A percentile compares a stretch with the other conserved stretches of the same genome.
These are phyloP conservation scores for Limnephilus marmoratus DNA, from an alignment of 2,888 invertebrate species.

Conservation along the genomic window DNA sequence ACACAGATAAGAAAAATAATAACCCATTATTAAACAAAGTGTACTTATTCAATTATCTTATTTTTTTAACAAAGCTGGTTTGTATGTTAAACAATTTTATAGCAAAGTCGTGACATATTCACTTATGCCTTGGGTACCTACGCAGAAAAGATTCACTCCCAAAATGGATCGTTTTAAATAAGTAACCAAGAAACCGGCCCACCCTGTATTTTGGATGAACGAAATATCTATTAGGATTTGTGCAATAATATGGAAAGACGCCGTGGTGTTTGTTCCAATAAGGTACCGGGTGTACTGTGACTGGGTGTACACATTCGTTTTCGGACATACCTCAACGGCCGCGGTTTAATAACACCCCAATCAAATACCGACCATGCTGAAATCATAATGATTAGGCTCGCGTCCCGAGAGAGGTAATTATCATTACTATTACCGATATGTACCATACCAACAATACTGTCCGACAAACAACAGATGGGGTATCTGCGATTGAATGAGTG, in stretches of 20 bases:
- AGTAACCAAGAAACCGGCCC: background rate
- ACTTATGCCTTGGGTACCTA: background rate
- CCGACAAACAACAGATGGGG: background rate
- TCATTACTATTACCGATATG: constrained; percentile 50
- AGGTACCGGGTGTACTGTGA: background rate
- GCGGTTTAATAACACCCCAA: constrained; percentile 50
- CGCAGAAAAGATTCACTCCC: background rate
- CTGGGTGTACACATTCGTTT: constrained; percentile 35
- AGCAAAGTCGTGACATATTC: background rate
- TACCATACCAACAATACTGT: background rate
- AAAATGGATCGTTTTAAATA: background rate
- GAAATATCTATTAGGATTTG: background rate
- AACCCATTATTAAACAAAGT: background rate
- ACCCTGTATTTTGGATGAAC: background rate
- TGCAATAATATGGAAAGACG: background rate
- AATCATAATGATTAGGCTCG: constrained; percentile 54
- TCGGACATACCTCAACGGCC: constrained; percentile 30
- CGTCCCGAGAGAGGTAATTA: constrained; percentile 44
- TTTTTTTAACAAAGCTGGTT: background rate
- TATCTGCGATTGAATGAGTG: background rate
- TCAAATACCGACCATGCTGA: constrained; percentile 37
- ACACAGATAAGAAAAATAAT: too few relatives aligned
- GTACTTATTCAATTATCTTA: background rate
- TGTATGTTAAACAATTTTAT: background rate
- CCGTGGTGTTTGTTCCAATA: background rate